A percentile compares a stretch with the other conserved stretches of the same genome.
Evolutionary conservation across 2,797 vertebrate genomes (phyloP).

Genomic region (Peromyscus melanophrys): DNA sequence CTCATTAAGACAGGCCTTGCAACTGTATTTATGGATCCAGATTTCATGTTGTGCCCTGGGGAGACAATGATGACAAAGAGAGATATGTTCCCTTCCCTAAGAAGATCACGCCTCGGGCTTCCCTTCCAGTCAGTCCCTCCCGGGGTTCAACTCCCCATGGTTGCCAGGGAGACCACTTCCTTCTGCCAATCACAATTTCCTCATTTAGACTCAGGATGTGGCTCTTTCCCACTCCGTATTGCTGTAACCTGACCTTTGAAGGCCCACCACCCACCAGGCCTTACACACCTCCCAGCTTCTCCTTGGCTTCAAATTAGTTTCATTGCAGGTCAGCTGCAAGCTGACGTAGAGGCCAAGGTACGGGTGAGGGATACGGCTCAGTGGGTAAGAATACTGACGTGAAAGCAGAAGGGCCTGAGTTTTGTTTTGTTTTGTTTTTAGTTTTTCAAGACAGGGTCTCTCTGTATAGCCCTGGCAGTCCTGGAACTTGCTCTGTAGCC

Average conservation of each 20-base stretch:
- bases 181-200: constrained; percentile 3
- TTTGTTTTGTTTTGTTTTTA: not conserved
- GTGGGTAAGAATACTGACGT: not conserved
- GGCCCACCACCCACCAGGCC: not conserved
- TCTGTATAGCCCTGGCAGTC: not conserved
- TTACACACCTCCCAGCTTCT: not conserved
- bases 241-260: constrained; percentile 11
- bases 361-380: not conserved
- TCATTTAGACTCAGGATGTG: not conserved
- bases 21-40: constrained; percentile 15
- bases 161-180: not conserved
- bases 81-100: not conserved
- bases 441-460: not conserved
- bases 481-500: not conserved
- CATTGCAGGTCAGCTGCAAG: not conserved
- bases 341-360: constrained; percentile 41
- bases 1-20: constrained; percentile 29
- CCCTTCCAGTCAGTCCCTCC: not conserved
- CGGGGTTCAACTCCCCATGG: not conserved
- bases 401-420: not conserved
- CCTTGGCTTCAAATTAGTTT: constrained; percentile 10
- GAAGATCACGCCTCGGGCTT: not conserved
- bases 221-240: not conserved
- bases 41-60: not conserved
- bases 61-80: not conserved